Conservation (phyloP, 2,797 vertebrate genomes). For the Macropus fuliginosus region DNA sequence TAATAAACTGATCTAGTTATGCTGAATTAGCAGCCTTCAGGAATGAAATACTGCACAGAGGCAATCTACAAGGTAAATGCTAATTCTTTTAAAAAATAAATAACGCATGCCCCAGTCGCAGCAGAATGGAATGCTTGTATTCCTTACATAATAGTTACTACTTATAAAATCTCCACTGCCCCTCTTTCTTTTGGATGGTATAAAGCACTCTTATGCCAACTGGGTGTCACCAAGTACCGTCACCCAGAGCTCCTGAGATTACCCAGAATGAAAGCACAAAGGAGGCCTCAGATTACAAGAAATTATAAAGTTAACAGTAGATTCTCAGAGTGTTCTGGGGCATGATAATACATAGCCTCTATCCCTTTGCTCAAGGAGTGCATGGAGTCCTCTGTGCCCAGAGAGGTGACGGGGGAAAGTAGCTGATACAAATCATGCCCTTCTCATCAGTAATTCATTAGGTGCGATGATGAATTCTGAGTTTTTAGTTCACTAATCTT, state of each 20-base stretch:
- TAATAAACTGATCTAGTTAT: slow-evolving; percentile 25
- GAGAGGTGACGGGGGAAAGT: background rate
- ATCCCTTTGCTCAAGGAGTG: background rate
- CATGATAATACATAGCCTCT: background rate
- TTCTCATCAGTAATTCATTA: slow-evolving; percentile 5
- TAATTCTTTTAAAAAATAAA: slow-evolving; percentile 33
- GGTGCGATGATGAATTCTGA: background rate
- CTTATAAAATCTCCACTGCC: slow-evolving; percentile 37
- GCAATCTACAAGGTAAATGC: background rate
- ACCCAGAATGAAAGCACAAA: slow-evolving; percentile 36
- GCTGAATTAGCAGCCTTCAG: background rate
- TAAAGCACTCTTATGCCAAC: background rate
- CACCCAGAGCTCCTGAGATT: slow-evolving; percentile 38
- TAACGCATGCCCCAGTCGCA: background rate
- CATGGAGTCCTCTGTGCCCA: background rate
- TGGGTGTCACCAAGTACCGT: background rate
- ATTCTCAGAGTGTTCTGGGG: background rate
- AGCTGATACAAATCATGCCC: background rate
- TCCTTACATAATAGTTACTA: slow-evolving; percentile 8
- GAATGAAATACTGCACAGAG: background rate
- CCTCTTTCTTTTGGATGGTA: slow-evolving; percentile 14
- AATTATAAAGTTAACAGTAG: background rate
- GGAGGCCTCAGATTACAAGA: background rate
- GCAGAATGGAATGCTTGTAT: background rate
- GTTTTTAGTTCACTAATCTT: slow-evolving; percentile 16